Evolutionary conservation across 2,797 vertebrate species (phyloP).

Genomic region (Coregonus ussuriensis): DNA sequence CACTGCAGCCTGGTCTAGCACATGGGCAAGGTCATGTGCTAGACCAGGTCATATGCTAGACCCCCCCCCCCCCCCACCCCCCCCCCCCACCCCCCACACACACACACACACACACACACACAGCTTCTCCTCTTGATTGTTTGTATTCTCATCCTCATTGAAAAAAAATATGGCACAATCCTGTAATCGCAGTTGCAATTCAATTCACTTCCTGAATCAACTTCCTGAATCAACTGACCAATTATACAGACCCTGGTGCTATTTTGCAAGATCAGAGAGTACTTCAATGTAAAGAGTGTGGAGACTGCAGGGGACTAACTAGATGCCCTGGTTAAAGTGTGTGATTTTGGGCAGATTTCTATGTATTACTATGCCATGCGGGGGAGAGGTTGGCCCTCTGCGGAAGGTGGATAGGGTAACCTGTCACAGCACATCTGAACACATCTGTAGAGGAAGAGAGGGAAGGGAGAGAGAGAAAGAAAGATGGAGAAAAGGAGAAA

Average conservation of each 20-base stretch:
- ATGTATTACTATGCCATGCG: conserved; percentile 26
- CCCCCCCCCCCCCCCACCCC: conserved; percentile 11
- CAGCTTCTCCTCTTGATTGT: background rate
- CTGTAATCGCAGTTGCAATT: background rate
- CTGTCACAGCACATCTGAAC: conserved; percentile 34
- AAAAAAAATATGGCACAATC: too few relatives aligned
- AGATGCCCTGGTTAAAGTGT: conserved; percentile 45
- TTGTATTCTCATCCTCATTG: too few relatives aligned
- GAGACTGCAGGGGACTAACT: conserved; percentile 22
- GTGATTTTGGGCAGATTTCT: conserved; percentile 34
- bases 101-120: conserved; percentile 12
- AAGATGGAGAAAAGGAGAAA: background rate
- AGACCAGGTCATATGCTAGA: background rate
- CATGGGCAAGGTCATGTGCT: conserved; percentile 36
- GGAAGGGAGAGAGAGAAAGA: too few relatives aligned
- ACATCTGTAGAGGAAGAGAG: conserved; percentile 19
- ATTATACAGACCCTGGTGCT: background rate
- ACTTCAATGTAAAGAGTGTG: conserved; percentile 15
- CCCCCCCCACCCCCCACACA: conserved; percentile 14
- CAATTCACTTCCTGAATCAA: background rate
- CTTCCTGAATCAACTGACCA: background rate
- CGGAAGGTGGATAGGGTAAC: background rate
- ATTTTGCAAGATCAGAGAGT: background rate
- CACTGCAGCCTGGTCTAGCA: conserved; percentile 52
- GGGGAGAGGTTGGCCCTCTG: conserved; percentile 17